A percentile compares a stretch with the other conserved stretches of the same genome.
Conservation (phyloP, 1,140 invertebrate genomes). For the Penaeus indicus region DNA sequence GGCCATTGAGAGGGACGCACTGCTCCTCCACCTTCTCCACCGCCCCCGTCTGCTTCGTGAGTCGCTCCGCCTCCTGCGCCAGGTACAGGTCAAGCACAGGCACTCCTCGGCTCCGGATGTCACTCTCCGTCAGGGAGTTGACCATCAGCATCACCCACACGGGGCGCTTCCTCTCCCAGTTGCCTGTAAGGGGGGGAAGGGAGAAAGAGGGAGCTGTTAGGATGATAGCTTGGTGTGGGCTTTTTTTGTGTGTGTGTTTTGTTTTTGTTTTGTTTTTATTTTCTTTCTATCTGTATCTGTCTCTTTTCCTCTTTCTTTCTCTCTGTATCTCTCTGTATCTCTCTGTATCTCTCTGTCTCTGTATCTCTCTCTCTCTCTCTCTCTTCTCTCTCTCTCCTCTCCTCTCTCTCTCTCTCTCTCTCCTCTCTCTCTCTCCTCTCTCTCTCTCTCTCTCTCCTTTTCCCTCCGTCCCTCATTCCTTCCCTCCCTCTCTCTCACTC, state of each 20-base stretch:
- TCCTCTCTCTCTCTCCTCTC: too few relatives aligned
- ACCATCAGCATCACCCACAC: slow-evolving; percentile 76
- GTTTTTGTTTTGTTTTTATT: neutral
- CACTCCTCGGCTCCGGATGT: slow-evolving; percentile 73
- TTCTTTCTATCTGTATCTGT: neutral
- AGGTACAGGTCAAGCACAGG: slow-evolving; percentile 75
- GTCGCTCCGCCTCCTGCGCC: slow-evolving; percentile 73
- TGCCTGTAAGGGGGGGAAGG: slow-evolving; percentile 55
- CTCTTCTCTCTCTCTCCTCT: too few relatives aligned
- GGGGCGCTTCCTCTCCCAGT: slow-evolving; percentile 75
- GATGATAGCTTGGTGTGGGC: neutral
- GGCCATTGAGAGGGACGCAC: slow-evolving; percentile 74
- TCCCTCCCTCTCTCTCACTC: neutral
- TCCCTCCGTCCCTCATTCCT: too few relatives aligned
- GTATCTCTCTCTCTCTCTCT: neutral
- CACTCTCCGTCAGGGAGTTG: slow-evolving; percentile 74
- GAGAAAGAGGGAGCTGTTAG: neutral
- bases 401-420: neutral
- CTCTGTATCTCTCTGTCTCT: neutral
- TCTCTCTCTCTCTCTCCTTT: too few relatives aligned
- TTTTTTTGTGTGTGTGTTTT: neutral
- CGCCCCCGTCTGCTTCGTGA: slow-evolving; percentile 73
- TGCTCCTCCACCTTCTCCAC: slow-evolving; percentile 76
- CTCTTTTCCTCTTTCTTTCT: too few relatives aligned
- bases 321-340: neutral